Evolutionary conservation across 2,113 vertebrate genomes (phyloP).

Genomic region (Lampris megalopsis): DNA sequence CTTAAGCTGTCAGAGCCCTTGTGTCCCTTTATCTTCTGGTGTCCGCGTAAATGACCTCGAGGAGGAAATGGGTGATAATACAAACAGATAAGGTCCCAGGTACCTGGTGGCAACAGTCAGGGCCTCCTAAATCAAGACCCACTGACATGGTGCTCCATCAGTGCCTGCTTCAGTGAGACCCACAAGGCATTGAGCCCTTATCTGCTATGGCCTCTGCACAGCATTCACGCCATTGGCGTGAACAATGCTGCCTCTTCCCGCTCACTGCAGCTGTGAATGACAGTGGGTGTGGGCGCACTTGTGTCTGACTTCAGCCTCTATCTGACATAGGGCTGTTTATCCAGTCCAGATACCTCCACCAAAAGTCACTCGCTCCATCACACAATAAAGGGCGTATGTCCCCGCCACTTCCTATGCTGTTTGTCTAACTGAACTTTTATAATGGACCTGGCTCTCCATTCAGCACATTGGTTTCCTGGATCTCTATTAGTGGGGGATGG

Average conservation of each 20-base stretch:
- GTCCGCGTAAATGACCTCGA: slow-evolving; percentile 73
- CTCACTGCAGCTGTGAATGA: slow-evolving; percentile 78
- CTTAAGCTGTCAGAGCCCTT: slow-evolving; percentile 69
- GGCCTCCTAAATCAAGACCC: slow-evolving; percentile 75
- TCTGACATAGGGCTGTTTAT: slow-evolving; percentile 81
- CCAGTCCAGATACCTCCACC: slow-evolving; percentile 78
- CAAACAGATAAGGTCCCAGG: slow-evolving; percentile 81
- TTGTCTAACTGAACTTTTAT: slow-evolving; percentile 81
- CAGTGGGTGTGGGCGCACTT: slow-evolving; percentile 83
- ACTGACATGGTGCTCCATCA: slow-evolving; percentile 82
- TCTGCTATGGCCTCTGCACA: slow-evolving; percentile 80
- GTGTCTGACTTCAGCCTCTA: slow-evolving; percentile 81
- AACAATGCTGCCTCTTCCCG: slow-evolving; percentile 85
- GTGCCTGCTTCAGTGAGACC: slow-evolving; percentile 74
- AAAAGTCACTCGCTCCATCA: slow-evolving; percentile 34
- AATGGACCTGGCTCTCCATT: slow-evolving; percentile 78
- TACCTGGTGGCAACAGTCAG: slow-evolving; percentile 78
- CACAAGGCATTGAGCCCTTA: slow-evolving; percentile 82
- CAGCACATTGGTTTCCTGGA: slow-evolving; percentile 78
- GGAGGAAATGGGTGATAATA: slow-evolving; percentile 82
- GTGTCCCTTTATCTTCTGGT: slow-evolving; percentile 67
- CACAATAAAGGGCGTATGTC: slow-evolving; percentile 84
- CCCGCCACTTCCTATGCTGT: slow-evolving; percentile 79
- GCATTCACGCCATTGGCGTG: slow-evolving; percentile 82
- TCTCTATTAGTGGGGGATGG: slow-evolving; percentile 56